Evolutionary conservation across 1,140 invertebrate genomes (phyloP).

Genomic region (Hycleus phaleratus): DNA sequence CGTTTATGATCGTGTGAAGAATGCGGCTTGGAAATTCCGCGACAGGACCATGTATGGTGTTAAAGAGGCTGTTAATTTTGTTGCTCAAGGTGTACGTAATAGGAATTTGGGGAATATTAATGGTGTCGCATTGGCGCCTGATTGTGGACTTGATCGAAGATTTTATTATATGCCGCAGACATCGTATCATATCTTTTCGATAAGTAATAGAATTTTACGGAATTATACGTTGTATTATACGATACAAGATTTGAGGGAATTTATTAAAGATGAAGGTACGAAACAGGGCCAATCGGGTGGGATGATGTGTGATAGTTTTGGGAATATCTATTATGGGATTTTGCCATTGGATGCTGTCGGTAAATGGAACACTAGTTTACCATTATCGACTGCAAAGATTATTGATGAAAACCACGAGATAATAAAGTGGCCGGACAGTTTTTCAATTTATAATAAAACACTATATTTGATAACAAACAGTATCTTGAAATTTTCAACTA

Average conservation of each 20-base stretch:
- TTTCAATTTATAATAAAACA: conserved; percentile 56
- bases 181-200: conserved; percentile 52
- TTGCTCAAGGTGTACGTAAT: conserved; percentile 48
- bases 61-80: conserved; percentile 46
- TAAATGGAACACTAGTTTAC: conserved; percentile 51
- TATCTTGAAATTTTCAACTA: conserved; percentile 35
- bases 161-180: conserved; percentile 57
- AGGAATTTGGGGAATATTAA: conserved; percentile 48
- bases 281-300: conserved; percentile 57
- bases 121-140: conserved; percentile 52
- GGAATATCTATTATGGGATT: conserved; percentile 56
- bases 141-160: conserved; percentile 42
- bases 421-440: conserved; percentile 61
- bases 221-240: conserved; percentile 40
- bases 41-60: conserved; percentile 50
- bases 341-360: conserved; percentile 55
- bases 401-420: conserved; percentile 54
- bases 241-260: conserved; percentile 23
- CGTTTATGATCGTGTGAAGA: conserved; percentile 52
- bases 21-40: conserved; percentile 56
- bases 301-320: conserved; percentile 57
- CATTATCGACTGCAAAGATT: conserved; percentile 41
- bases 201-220: conserved; percentile 48
- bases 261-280: conserved; percentile 47
- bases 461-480: conserved; percentile 57